phyloP scores from a whole-genome alignment of 2,888 invertebrate genomes.

The Leucophenga maculata region DNA sequence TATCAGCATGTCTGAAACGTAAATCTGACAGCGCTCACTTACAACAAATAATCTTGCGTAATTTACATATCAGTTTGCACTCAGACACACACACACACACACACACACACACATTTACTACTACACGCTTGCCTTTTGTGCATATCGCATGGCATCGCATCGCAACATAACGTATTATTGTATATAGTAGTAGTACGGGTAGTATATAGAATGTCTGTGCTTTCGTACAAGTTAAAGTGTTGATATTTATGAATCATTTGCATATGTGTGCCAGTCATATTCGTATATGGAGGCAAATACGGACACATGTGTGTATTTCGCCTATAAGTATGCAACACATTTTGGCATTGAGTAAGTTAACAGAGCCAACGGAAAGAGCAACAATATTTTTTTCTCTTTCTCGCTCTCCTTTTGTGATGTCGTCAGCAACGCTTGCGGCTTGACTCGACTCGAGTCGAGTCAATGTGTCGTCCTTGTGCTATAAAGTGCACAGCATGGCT shows the following conservation, averaged over 20 bases:
- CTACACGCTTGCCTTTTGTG: neutral
- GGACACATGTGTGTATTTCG: neutral
- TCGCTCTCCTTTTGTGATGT: neutral
- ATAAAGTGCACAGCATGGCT: conserved; percentile 12
- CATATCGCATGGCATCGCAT: too few relatives aligned
- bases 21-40: neutral
- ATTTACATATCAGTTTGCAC: neutral
- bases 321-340: conserved; percentile 12
- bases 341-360: conserved; percentile 21
- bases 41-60: neutral
- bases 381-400: neutral
- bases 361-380: conserved; percentile 2
- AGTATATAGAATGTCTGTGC: too few relatives aligned
- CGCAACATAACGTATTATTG: neutral
- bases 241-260: conserved; percentile 65
- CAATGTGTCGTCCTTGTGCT: conserved; percentile 15
- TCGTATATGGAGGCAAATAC: conserved; percentile 29
- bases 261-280: conserved; percentile 54
- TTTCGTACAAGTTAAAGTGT: conserved; percentile 45
- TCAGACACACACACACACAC: neutral
- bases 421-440: neutral
- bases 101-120: neutral
- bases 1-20: too few relatives aligned
- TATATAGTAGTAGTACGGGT: neutral
- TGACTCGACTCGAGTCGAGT: neutral